A percentile compares a stretch with the other conserved stretches of the same genome.
Conservation (phyloP, 2,113 vertebrate species). For the Archocentrus centrarchus region DNA sequence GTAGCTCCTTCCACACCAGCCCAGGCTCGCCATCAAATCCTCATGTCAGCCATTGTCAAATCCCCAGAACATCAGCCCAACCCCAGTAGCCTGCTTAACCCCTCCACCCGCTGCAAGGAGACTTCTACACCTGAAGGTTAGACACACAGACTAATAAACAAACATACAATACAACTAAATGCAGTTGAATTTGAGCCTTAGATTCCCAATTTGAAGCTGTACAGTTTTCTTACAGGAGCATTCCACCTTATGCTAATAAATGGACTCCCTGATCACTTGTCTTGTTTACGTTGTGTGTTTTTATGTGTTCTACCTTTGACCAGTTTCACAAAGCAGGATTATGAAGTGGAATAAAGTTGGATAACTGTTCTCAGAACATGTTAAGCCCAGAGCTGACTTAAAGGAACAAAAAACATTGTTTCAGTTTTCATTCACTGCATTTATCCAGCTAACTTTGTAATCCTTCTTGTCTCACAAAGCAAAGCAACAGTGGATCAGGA, state of each 20-base stretch:
- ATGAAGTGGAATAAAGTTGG: conserved; percentile 35
- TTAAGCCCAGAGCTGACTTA: conserved; percentile 17
- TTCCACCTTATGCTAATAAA: conserved; percentile 29
- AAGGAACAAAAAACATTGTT: background rate
- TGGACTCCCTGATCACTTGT: conserved; percentile 37
- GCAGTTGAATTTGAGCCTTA: background rate
- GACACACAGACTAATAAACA: conserved; percentile 15
- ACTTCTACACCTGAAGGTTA: conserved; percentile 93
- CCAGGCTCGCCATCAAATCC: conserved; percentile 95
- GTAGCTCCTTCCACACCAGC: conserved; percentile 90
- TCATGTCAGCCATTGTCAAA: conserved; percentile 97
- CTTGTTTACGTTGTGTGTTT: conserved; percentile 45
- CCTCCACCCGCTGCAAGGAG: conserved; percentile 93
- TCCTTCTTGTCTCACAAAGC: conserved; percentile 60
- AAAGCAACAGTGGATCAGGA: conserved; percentile 25
- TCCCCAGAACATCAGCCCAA: conserved; percentile 97
- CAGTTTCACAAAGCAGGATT: conserved; percentile 52
- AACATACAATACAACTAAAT: background rate
- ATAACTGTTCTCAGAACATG: conserved; percentile 51
- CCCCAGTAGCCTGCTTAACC: conserved; percentile 92
- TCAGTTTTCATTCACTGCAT: conserved; percentile 17
- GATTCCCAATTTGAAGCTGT: conserved; percentile 8
- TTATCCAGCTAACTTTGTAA: conserved; percentile 56
- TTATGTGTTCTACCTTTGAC: conserved; percentile 44
- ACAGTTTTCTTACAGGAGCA: background rate